These are phyloP conservation scores for Tauraco erythrolophus DNA, from an alignment of 2,113 vertebrate species.

Conservation along the genomic window DNA sequence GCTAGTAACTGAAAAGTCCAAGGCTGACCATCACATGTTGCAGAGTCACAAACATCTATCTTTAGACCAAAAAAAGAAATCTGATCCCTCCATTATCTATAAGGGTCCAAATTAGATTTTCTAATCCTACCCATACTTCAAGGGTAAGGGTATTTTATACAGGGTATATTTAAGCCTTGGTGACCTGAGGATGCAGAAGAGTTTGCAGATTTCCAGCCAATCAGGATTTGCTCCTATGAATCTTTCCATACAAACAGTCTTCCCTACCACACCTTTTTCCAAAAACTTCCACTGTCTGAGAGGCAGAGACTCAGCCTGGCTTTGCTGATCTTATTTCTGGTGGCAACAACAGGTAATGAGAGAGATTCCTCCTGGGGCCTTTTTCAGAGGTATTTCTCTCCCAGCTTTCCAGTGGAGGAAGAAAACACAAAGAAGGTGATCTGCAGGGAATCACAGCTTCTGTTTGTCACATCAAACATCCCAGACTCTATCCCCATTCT, in stretches of 20 bases:
- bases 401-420: background rate
- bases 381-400: constrained; percentile 8
- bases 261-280: background rate
- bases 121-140: background rate
- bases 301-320: background rate
- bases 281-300: background rate
- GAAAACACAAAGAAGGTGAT: constrained; percentile 16
- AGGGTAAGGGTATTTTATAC: background rate
- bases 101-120: background rate
- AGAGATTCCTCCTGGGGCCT: background rate
- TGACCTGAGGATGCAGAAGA: background rate
- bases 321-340: background rate
- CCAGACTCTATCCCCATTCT: background rate
- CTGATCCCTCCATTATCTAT: background rate
- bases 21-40: background rate
- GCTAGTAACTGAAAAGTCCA: background rate
- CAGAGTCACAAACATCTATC: background rate
- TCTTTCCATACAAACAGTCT: background rate
- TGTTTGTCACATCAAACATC: background rate
- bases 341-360: background rate
- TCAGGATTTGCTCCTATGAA: background rate
- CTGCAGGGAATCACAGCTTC: background rate
- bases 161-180: background rate
- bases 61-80: background rate
- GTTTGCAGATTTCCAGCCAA: background rate